phyloP scores from a whole-genome alignment of 2,113 vertebrate species.

The Taurulus bubalis region DNA sequence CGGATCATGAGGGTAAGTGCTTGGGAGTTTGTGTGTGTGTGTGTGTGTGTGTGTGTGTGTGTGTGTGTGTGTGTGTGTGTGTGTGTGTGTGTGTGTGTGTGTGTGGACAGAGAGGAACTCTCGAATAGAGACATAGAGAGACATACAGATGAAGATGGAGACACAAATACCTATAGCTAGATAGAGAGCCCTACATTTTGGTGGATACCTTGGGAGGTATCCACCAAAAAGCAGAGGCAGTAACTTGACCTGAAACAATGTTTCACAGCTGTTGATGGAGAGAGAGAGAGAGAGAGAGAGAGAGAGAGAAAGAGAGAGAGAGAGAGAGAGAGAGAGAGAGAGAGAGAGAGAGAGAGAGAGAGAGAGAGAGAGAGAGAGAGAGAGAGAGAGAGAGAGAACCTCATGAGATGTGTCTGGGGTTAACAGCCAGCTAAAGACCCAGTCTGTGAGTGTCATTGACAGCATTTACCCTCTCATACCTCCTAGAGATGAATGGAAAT shows the following conservation, averaged over 20 bases:
- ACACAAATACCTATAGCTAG: conserved; percentile 36
- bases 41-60: conserved; percentile 23
- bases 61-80: conserved; percentile 24
- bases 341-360: neutral
- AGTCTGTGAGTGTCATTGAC: conserved; percentile 51
- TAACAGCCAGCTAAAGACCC: conserved; percentile 66
- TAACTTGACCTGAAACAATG: conserved; percentile 70
- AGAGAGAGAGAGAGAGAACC: neutral
- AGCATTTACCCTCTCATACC: conserved; percentile 47
- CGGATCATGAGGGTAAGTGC: conserved; percentile 78
- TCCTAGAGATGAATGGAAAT: conserved; percentile 47
- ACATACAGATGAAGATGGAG: conserved; percentile 65
- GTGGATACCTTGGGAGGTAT: conserved; percentile 57
- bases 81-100: conserved; percentile 34
- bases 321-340: neutral
- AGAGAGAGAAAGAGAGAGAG: neutral
- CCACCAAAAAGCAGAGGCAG: conserved; percentile 56
- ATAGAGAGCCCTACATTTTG: conserved; percentile 44
- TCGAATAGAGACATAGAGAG: conserved; percentile 52
- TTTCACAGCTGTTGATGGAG: conserved; percentile 46
- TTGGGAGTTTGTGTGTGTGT: conserved; percentile 57
- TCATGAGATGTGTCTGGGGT: conserved; percentile 56
- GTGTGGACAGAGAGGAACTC: conserved; percentile 12
- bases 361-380: neutral
- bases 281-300: neutral